A percentile compares a stretch with the other conserved stretches of the same genome.
phyloP scores from a whole-genome alignment of 1,140 invertebrate species.

The Dolichoris vasculosae region DNA sequence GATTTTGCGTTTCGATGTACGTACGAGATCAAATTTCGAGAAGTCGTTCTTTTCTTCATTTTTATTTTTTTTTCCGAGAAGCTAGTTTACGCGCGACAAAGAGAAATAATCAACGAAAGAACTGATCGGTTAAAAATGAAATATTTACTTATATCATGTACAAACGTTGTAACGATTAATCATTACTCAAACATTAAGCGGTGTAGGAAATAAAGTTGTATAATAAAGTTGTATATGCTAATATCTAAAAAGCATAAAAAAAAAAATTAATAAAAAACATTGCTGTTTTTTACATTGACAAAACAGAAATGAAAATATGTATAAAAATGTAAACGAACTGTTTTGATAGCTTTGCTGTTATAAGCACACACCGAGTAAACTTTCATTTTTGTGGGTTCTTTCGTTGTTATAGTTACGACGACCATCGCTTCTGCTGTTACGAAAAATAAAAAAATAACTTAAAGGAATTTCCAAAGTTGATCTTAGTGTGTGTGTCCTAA shows the following conservation, averaged over 20 bases:
- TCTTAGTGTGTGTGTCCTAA: constrained; percentile 14
- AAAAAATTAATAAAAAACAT: not conserved
- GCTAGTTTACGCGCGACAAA: constrained; percentile 10
- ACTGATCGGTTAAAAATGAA: constrained; percentile 13
- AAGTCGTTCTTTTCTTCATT: not conserved
- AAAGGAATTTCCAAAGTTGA: constrained; percentile 32
- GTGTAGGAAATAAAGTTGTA: not conserved
- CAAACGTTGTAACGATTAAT: constrained; percentile 3
- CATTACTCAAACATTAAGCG: not conserved
- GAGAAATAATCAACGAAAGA: constrained; percentile 10
- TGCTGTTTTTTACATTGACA: not conserved
- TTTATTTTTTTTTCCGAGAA: not conserved
- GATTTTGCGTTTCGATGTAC: constrained; percentile 26
- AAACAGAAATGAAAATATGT: not conserved
- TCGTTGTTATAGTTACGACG: not conserved
- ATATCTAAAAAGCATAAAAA: not conserved
- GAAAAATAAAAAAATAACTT: not conserved
- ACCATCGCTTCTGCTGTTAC: constrained; percentile 12
- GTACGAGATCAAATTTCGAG: constrained; percentile 8
- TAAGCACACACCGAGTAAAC: constrained; percentile 17
- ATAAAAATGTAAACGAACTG: not conserved
- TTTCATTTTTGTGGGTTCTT: constrained; percentile 24
- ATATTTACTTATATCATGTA: constrained; percentile 20
- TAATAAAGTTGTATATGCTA: constrained; percentile 1
- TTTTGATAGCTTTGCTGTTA: not conserved